phyloP scores from a whole-genome alignment of 2,797 vertebrate species.

The Sebastes dallii region DNA sequence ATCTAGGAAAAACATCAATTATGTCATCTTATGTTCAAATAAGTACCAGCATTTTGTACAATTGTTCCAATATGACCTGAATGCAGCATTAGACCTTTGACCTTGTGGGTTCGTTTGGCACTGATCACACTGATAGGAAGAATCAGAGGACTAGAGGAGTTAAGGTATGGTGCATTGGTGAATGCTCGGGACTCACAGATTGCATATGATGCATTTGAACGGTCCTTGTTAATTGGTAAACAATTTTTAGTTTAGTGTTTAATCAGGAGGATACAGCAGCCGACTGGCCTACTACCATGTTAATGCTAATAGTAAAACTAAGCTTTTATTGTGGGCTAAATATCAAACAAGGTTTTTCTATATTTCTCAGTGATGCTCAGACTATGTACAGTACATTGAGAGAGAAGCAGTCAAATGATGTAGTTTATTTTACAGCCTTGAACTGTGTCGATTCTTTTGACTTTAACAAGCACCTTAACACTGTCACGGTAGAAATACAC shows the following conservation, averaged over 20 bases:
- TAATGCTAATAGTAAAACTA: conserved; percentile 13
- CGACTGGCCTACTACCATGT: conserved; percentile 2
- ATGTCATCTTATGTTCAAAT: background rate
- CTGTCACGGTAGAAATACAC: conserved; percentile 48
- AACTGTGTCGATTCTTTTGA: conserved; percentile 39
- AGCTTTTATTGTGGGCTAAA: conserved; percentile 41
- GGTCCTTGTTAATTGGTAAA: conserved; percentile 48
- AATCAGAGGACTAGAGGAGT: conserved; percentile 15
- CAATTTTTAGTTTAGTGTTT: conserved; percentile 15
- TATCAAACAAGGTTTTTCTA: conserved; percentile 19
- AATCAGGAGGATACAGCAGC: conserved; percentile 21
- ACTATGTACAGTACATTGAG: conserved; percentile 55
- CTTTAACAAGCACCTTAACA: conserved; percentile 65
- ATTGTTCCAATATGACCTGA: conserved; percentile 32
- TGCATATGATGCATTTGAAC: conserved; percentile 42
- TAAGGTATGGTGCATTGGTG: conserved; percentile 26
- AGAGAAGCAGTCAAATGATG: conserved; percentile 40
- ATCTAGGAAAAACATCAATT: background rate
- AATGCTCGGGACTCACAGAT: conserved; percentile 35
- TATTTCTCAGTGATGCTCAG: conserved; percentile 33
- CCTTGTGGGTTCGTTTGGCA: conserved; percentile 36
- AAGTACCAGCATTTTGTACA: background rate
- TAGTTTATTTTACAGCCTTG: conserved; percentile 41
- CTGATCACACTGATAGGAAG: conserved; percentile 31
- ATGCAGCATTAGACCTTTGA: conserved; percentile 51